Conservation (phyloP, 2,797 vertebrate genomes). For the Anas capensis region DNA sequence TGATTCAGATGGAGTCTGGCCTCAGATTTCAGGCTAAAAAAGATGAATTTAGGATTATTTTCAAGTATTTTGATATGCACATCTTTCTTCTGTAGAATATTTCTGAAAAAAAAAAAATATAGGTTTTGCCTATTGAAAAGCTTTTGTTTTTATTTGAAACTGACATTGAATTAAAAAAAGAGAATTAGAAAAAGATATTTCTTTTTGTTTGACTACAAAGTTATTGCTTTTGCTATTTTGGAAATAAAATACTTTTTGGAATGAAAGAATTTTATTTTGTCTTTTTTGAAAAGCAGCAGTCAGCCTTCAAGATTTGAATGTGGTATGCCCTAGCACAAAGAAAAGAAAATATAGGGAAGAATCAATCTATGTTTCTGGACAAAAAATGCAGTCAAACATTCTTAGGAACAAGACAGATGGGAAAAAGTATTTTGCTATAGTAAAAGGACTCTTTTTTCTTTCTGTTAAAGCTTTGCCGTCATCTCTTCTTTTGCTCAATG, state of each 20-base stretch:
- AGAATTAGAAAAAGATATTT: neutral
- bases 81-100: neutral
- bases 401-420: neutral
- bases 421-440: neutral
- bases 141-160: neutral
- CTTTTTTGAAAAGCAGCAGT: slow-evolving; percentile 15
- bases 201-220: neutral
- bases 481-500: neutral
- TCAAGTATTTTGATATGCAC: neutral
- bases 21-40: neutral
- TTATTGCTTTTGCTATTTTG: neutral
- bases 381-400: neutral
- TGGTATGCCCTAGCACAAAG: neutral
- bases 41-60: neutral
- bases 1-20: too few relatives aligned
- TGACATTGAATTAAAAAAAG: neutral
- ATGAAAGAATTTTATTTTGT: neutral
- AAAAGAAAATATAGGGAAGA: neutral
- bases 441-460: neutral
- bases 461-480: neutral
- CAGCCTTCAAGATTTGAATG: neutral
- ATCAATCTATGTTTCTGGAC: neutral
- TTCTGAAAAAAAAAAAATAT: neutral
- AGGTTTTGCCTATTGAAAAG: neutral
- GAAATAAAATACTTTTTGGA: neutral